Evolutionary conservation across 2,888 invertebrate genomes (phyloP).

Genomic region (Drosophila fulvimacula): DNA sequence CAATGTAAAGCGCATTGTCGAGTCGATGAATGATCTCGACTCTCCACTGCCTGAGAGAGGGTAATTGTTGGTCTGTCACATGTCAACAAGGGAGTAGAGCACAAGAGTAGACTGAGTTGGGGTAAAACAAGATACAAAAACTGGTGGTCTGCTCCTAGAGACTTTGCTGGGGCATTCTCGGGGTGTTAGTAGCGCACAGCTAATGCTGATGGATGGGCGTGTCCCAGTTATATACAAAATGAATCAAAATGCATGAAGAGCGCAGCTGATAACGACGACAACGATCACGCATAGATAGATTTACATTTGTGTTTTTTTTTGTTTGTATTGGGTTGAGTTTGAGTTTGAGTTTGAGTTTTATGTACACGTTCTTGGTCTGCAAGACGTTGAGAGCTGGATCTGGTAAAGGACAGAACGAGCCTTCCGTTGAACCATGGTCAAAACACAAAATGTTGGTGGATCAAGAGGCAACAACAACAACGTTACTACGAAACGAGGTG

Average conservation of each 20-base stretch:
- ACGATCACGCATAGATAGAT: conserved; percentile 39
- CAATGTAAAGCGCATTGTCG: conserved; percentile 44
- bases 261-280: conserved; percentile 62
- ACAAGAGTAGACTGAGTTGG: conserved; percentile 41
- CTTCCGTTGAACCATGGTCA: conserved; percentile 48
- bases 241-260: conserved; percentile 30
- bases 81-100: conserved; percentile 30
- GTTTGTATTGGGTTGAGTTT: conserved; percentile 21
- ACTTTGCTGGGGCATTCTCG: conserved; percentile 35
- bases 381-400: conserved; percentile 41
- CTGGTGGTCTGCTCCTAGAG: conserved; percentile 35
- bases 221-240: conserved; percentile 66
- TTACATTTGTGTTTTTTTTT: conserved; percentile 15
- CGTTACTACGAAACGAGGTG: conserved; percentile 62
- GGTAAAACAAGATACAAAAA: conserved; percentile 47
- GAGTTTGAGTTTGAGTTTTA: conserved; percentile 44
- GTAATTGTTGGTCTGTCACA: conserved; percentile 25
- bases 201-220: conserved; percentile 51
- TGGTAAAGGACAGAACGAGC: conserved; percentile 19
- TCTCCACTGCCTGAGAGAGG: conserved; percentile 15
- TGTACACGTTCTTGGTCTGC: conserved; percentile 66
- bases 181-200: conserved; percentile 68
- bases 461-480: conserved; percentile 63
- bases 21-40: conserved; percentile 33
- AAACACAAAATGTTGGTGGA: conserved; percentile 48